Evolutionary conservation across 2,888 invertebrate species (phyloP), one percentile per base, ranked within the genome.

Genomic region (Sarcophaga caerulescens): DNA sequence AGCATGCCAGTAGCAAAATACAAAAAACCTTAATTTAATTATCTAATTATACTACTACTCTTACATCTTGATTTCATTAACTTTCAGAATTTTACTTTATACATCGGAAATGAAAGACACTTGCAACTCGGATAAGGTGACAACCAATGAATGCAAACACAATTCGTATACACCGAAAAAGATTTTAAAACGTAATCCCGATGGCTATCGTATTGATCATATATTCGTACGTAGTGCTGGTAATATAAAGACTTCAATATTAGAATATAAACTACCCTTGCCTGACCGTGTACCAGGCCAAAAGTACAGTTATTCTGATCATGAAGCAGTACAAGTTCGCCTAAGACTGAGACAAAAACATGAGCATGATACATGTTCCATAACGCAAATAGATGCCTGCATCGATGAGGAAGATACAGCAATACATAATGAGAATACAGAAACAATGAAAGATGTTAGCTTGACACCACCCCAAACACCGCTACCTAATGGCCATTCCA

Each of bases 141-240:
- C 96, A 59, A 99, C 99, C 17, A 96, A 96, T 92, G 97, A 97
- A 90, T 95, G 95, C 89, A 94, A 95, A 8, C 95, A 95, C 88
- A 99, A 99, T 92, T 97, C 96, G 88, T 99, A 98, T 91, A 92
- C 93, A 3, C 96, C 97, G 0, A 93, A 95, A 77, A 92, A 93
- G 1, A 93, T 94, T 2, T 94, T 94, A 81, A 92, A 92, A 14
- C 93, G 94, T 76, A 92, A 91, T 86, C 96, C 96, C 0, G 93
- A 95, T 63, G 99, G 99, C 21, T 97, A 97, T 92, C 95, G 99
- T 85, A 98, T 99, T 89, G 99, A 99, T 94, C 98, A 99, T 92
- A 96, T 99, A 88, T 94, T 99, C 89, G 97, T 92, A 8, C 89
- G 92, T 5, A 89, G 90, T 52, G 89, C 90, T 0, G 91, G 92